Evolutionary conservation across 2,888 invertebrate species (phyloP), one percentile per base, ranked within the genome.

Genomic region (Notocelia uddmanniana): DNA sequence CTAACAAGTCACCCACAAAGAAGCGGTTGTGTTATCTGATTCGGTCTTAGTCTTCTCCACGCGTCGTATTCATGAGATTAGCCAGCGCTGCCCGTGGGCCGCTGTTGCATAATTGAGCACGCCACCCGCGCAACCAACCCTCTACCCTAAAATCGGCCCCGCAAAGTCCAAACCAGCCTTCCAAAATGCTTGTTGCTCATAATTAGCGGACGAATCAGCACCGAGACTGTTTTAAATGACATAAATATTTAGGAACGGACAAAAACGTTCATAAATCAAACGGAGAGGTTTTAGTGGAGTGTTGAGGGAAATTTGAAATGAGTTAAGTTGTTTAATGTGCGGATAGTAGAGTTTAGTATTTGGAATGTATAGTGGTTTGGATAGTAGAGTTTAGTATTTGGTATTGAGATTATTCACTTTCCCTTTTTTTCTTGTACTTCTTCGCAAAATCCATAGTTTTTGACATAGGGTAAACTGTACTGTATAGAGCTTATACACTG

Each of bases 201-300:
- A 72, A 72, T 72, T 72, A 72, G 67, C 55, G 62, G 34, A 21
- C 34, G 55, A 68, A 72, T 72, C 68, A 62, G 50, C 9, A 34
- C 52, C 10, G 45, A 57, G 72, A 48, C 68, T 68, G 72, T 55
- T 72, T 72, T 62, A 60, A 72, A 68, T 68, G 72, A 62, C 62
- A 72, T 72, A 68, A 72, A 72, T 72, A 72, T 72, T 68, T 72
- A 72, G 67, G 31, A 62, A 18, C 50, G 37, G 48, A n/a, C 55
- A 19, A 58, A 21, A 71, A 59, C 31, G 52, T 54, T 60, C 60
- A 60, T 72, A 68, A 67, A 68, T 67, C 68, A 60, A 57, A 59
- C 5, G 31, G 64, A 54, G 54, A n/a, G 50, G 68, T 45, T 71
- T 60, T 37, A 50, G 54, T 54, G 37, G 62, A 37, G 31, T 19